These are phyloP conservation scores for Pipistrellus pygmaeus DNA, from an alignment of 2,797 vertebrate species.

Conservation along the genomic window DNA sequence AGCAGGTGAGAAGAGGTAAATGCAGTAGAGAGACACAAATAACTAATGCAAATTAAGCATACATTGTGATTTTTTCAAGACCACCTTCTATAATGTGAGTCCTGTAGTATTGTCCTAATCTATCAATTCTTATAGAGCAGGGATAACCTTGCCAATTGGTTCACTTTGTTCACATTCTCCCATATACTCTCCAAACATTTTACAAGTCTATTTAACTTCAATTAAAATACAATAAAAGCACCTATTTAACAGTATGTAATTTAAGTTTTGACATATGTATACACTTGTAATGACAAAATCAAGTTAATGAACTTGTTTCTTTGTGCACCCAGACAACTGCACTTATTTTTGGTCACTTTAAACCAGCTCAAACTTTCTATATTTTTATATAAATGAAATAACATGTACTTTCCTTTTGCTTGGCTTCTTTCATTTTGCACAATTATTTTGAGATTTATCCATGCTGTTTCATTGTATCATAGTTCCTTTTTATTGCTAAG, in stretches of 20 bases:
- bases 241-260: neutral
- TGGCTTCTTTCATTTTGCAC: neutral
- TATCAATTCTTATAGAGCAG: neutral
- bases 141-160: neutral
- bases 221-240: neutral
- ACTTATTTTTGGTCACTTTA: neutral
- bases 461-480: neutral
- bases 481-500: neutral
- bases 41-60: neutral
- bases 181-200: neutral
- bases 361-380: neutral
- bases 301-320: neutral
- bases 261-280: neutral
- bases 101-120: neutral
- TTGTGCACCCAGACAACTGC: neutral
- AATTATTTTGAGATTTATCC: neutral
- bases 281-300: neutral
- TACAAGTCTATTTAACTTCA: neutral
- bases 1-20: neutral
- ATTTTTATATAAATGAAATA: neutral
- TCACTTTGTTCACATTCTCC: neutral
- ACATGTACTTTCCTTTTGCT: neutral
- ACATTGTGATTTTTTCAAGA: neutral
- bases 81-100: neutral
- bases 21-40: neutral